Conservation (phyloP, 2,888 invertebrate species). For the Geotrupes spiniger region DNA sequence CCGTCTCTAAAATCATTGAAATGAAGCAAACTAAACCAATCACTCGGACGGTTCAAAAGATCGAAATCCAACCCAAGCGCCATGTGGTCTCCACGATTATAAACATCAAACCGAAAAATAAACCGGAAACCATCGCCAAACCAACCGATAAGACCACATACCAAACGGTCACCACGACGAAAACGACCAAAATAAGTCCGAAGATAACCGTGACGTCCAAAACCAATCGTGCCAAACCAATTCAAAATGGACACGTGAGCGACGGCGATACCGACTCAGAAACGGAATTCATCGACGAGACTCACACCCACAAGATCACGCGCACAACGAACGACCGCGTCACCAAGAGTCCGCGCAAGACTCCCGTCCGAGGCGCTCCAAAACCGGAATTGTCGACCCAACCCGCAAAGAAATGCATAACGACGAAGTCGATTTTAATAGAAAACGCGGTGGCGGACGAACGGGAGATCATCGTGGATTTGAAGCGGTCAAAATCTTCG, state of each 20-base stretch:
- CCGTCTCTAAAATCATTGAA: slow-evolving; percentile 18
- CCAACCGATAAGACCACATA: slow-evolving; percentile 18
- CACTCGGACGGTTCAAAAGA: slow-evolving; percentile 10
- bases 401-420: slow-evolving; percentile 36
- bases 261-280: slow-evolving; percentile 38
- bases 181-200: slow-evolving; percentile 22
- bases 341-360: slow-evolving; percentile 53
- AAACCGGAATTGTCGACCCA: slow-evolving; percentile 22
- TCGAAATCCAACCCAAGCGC: slow-evolving; percentile 38
- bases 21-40: slow-evolving; percentile 13
- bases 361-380: slow-evolving; percentile 43
- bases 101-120: slow-evolving; percentile 33
- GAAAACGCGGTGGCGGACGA: slow-evolving; percentile 46
- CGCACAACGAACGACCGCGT: slow-evolving; percentile 59
- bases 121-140: slow-evolving; percentile 23
- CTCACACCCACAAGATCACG: slow-evolving; percentile 46
- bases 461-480: slow-evolving; percentile 64
- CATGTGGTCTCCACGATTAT: slow-evolving; percentile 39
- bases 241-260: slow-evolving; percentile 32
- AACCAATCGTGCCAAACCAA: slow-evolving; percentile 23
- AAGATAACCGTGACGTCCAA: slow-evolving; percentile 24
- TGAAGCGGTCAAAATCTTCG: slow-evolving; percentile 71
- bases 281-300: slow-evolving; percentile 16
- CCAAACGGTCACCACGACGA: slow-evolving; percentile 20
- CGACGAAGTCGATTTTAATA: slow-evolving; percentile 55